Base-by-base conservation (phyloP, 2,888 invertebrate genomes). In the Coenonympha arcania region DNA sequence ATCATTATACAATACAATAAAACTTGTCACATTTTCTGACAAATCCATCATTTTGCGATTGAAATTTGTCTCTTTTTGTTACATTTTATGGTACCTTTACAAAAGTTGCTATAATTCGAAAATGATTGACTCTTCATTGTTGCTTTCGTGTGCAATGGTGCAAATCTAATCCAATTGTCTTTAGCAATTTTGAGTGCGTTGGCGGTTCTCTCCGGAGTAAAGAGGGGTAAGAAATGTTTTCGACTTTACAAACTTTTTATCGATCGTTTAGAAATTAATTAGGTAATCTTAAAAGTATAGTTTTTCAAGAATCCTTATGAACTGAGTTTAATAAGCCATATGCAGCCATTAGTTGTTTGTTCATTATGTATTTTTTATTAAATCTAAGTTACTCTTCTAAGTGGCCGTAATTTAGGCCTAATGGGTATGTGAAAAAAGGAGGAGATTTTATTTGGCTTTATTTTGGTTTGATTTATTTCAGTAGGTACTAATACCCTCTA, bases 121-220 rank as follows among this genome's bases (percentile, higher is more conserved):
- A 74, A 74, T 74, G 75, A 76, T 76, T 74, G 75, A 76, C 75
- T 76, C 54, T 60, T 64, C 67, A 66, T 72, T 73, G 73, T 74
- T 40, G 58, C 48, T 52, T 64, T 65, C 51, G 51, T 64, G 69
- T 64, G 69, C 62, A 68, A 51, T 61, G 64, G 61, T 66, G 65
- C 73, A 69, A 59, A 65, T 59, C 62, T 65, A 78, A 76, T 79
- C 69, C 69, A 68, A 77, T 75, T 78, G 73, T 77, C 73, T 75
- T 73, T 67, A 67, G 67, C 73, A 72, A 74, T 76, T 78, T 72
- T 66, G 60, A 63, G 54, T 61, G 69, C 59, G 73, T 73, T 69
- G 74, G 77, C 62, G 73, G 68, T 59, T 47, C 33, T 24, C 44
- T 50, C 5, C 2, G 1, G 0, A 30, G 47, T 13, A 54, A 64